These are phyloP conservation scores for Clistopyga incitator DNA, from an alignment of 2,888 invertebrate genomes.

Conservation along the genomic window DNA sequence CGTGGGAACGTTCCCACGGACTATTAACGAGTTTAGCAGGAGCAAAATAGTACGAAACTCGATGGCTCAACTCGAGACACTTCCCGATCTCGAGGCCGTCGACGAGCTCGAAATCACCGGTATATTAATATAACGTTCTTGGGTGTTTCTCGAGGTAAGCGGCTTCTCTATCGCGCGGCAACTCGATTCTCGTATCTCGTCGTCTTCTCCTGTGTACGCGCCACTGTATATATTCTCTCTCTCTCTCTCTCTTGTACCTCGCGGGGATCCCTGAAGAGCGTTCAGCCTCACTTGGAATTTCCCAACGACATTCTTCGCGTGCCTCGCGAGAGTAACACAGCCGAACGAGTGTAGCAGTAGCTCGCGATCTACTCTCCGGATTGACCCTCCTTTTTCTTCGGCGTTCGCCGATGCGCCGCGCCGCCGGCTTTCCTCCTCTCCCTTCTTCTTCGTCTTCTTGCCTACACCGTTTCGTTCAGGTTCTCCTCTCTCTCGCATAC, in stretches of 20 bases:
- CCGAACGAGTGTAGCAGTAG: constrained; percentile 42
- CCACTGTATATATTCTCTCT: background rate
- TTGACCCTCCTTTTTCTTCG: constrained; percentile 46
- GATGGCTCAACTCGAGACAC: constrained; percentile 1
- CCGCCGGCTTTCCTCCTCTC: constrained; percentile 30
- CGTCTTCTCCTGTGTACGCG: background rate
- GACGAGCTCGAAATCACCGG: constrained; percentile 13
- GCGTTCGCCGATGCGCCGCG: constrained; percentile 1
- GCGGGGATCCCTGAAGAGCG: constrained; percentile 56
- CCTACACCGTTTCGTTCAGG: constrained; percentile 55
- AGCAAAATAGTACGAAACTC: background rate
- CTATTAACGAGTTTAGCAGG: background rate
- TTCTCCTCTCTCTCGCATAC: constrained; percentile 10
- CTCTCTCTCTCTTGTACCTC: constrained; percentile 28
- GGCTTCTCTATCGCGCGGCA: constrained; percentile 35
- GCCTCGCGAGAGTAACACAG: constrained; percentile 60
- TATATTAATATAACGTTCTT: constrained; percentile 16
- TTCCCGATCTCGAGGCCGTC: constrained; percentile 12
- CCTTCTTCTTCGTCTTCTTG: constrained; percentile 18
- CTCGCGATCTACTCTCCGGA: constrained; percentile 50
- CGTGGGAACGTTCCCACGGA: background rate
- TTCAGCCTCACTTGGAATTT: constrained; percentile 71
- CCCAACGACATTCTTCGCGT: constrained; percentile 71
- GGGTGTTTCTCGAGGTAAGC: constrained; percentile 42
- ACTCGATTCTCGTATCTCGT: constrained; percentile 37